A percentile compares a stretch with the other conserved stretches of the same genome.
Conservation (phyloP, 2,888 invertebrate species). For the Nomada flava region DNA sequence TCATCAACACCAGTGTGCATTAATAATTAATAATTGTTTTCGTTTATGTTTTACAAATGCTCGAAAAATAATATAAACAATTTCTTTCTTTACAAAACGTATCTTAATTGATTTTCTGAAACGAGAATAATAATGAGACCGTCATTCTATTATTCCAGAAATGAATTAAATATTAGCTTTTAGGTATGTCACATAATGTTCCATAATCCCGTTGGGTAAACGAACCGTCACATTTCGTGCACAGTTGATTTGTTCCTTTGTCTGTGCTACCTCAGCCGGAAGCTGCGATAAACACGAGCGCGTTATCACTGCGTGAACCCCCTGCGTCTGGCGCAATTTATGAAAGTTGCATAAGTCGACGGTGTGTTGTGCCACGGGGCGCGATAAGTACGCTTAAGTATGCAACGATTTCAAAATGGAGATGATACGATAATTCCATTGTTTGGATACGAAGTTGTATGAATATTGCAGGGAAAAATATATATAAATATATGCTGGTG, state of each 20-base stretch:
- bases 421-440: background rate
- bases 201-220: background rate
- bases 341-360: slow-evolving; percentile 48
- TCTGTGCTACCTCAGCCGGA: slow-evolving; percentile 5
- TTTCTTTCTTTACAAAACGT: too few species aligned
- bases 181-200: background rate
- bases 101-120: too few species aligned
- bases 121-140: too few species aligned
- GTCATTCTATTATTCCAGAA: too few species aligned
- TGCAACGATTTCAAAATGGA: slow-evolving; percentile 4
- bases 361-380: slow-evolving; percentile 15
- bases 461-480: too few species aligned
- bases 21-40: too few species aligned
- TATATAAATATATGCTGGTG: too few species aligned
- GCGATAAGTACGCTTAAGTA: slow-evolving; percentile 39
- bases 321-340: slow-evolving; percentile 33
- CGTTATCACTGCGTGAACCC: slow-evolving; percentile 18
- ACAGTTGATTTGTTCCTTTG: slow-evolving; percentile 19
- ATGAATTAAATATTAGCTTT: too few species aligned
- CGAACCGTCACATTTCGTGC: slow-evolving; percentile 4
- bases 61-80: too few species aligned
- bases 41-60: too few species aligned
- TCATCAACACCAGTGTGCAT: too few species aligned
- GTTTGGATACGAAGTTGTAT: too few species aligned
- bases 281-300: slow-evolving; percentile 10